Conservation (phyloP, 2,888 invertebrate species). For the Brachynemurus nebulosus region DNA sequence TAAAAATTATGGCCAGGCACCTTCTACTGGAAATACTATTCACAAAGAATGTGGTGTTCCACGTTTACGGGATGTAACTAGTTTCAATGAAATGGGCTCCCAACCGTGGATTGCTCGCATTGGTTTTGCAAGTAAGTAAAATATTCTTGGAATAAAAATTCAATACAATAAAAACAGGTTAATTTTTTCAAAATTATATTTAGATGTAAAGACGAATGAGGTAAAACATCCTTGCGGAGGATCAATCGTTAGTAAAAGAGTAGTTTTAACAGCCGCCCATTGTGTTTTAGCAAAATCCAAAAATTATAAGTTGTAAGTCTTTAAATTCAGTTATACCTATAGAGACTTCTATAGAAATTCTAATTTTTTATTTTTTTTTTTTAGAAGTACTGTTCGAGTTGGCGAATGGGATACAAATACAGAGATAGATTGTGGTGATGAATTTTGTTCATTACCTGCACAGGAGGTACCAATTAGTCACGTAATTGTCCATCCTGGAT, state of each 20-base stretch:
- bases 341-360: too few relatives aligned
- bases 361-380: constrained; percentile 4
- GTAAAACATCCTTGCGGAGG: constrained; percentile 65
- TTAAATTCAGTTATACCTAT: too few relatives aligned
- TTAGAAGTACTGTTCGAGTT: constrained; percentile 56
- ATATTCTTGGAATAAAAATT: constrained; percentile 13
- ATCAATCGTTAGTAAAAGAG: constrained; percentile 45
- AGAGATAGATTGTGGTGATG: constrained; percentile 60
- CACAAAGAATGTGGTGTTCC: constrained; percentile 1
- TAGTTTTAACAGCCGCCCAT: constrained; percentile 62
- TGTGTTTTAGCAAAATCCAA: constrained; percentile 65
- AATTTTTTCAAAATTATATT: constrained; percentile 18
- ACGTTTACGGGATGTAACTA: not conserved
- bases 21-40: not conserved
- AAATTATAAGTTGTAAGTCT: constrained; percentile 58
- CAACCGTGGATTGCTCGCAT: constrained; percentile 65
- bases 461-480: constrained; percentile 59
- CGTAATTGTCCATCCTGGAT: constrained; percentile 64
- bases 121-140: constrained; percentile 63
- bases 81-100: constrained; percentile 50
- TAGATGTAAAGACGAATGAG: constrained; percentile 52
- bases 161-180: not conserved
- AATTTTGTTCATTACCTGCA: constrained; percentile 58
- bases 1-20: not conserved
- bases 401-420: constrained; percentile 61